Conservation (phyloP, 1,140 invertebrate species). For the Zelostemma sp. region DNA sequence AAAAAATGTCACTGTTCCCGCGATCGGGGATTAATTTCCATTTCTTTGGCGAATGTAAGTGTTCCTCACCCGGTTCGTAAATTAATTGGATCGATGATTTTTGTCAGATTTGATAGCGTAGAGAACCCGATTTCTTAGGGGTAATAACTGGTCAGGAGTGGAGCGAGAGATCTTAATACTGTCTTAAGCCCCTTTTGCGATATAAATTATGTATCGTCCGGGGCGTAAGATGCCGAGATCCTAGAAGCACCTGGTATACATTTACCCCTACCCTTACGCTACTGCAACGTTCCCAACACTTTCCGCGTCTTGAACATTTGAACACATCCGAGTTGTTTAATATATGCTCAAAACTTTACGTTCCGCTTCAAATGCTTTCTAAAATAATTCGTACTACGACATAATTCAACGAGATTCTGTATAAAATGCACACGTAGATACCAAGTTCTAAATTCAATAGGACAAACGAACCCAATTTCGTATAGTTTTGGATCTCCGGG, state of each 20-base stretch:
- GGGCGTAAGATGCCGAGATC: slow-evolving; percentile 69
- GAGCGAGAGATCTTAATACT: slow-evolving; percentile 68
- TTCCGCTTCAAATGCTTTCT: too few relatives aligned
- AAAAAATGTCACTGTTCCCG: too few relatives aligned
- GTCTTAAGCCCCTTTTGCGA: slow-evolving; percentile 68
- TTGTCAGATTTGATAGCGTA: slow-evolving; percentile 16
- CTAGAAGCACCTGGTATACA: slow-evolving; percentile 70
- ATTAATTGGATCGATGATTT: slow-evolving; percentile 49
- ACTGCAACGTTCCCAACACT: slow-evolving; percentile 38
- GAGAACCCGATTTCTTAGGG: slow-evolving; percentile 48
- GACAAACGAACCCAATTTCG: too few relatives aligned
- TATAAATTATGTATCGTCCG: slow-evolving; percentile 72
- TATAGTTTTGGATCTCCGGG: too few relatives aligned
- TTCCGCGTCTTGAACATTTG: slow-evolving; percentile 36
- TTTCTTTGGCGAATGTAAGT: too few relatives aligned
- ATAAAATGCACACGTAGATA: too few relatives aligned
- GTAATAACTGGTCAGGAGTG: slow-evolving; percentile 61
- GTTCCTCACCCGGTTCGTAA: too few relatives aligned
- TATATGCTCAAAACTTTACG: slow-evolving; percentile 25
- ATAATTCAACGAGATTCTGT: too few relatives aligned
- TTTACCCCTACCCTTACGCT: slow-evolving; percentile 39
- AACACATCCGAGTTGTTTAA: slow-evolving; percentile 37
- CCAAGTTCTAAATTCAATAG: too few relatives aligned
- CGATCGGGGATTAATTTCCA: too few relatives aligned
- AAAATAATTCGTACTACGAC: too few relatives aligned